These are phyloP conservation scores for Noturus placidus DNA, from an alignment of 2,113 vertebrate genomes.

Conservation along the genomic window DNA sequence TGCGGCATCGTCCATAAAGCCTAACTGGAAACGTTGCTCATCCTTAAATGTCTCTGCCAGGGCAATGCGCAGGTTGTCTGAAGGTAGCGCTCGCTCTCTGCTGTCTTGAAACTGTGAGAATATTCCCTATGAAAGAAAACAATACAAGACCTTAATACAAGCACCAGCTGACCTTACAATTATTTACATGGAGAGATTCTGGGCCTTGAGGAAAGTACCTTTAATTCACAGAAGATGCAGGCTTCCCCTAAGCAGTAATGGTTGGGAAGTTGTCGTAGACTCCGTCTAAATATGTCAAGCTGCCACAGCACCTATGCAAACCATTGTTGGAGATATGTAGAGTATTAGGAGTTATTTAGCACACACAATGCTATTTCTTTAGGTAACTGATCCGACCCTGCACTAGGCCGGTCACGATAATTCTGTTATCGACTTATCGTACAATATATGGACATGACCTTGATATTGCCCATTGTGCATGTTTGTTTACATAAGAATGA, in stretches of 20 bases:
- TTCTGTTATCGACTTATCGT: too few relatives aligned
- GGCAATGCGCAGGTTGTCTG: slow-evolving; percentile 90
- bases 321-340: slow-evolving; percentile 1
- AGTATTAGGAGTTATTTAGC: background rate
- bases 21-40: slow-evolving; percentile 96
- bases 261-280: slow-evolving; percentile 88
- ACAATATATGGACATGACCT: too few relatives aligned
- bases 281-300: slow-evolving; percentile 94
- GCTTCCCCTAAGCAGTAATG: slow-evolving; percentile 92
- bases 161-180: background rate
- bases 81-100: slow-evolving; percentile 90
- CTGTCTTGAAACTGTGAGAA: slow-evolving; percentile 96
- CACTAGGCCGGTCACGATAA: background rate
- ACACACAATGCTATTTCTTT: background rate
- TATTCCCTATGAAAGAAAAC: slow-evolving; percentile 76
- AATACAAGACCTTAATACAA: background rate
- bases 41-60: slow-evolving; percentile 97
- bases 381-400: background rate
- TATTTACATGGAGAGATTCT: background rate
- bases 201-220: slow-evolving; percentile 74
- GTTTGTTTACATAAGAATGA: too few relatives aligned
- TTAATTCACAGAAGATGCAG: slow-evolving; percentile 97
- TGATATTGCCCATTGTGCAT: too few relatives aligned
- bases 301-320: slow-evolving; percentile 90
- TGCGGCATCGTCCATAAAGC: slow-evolving; percentile 96